Conservation (phyloP, 2,797 vertebrate species). For the Lacerta bilineata region DNA sequence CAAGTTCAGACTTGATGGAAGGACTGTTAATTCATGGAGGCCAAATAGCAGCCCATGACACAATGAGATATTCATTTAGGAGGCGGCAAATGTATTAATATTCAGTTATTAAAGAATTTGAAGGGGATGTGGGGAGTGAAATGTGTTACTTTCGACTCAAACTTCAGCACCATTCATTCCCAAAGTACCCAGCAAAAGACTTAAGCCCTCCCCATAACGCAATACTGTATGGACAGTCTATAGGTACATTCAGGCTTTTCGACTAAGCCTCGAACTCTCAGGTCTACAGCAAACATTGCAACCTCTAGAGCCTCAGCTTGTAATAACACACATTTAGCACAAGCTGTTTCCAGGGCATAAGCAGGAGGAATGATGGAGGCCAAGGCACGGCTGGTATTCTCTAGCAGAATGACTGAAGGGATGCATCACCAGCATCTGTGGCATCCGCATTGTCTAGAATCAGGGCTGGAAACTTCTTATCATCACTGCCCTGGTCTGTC, state of each 20-base stretch:
- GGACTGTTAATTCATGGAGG: neutral
- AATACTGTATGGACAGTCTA: neutral
- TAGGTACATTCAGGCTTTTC: slow-evolving; percentile 15
- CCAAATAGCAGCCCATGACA: neutral
- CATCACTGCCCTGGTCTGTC: neutral
- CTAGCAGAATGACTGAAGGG: neutral
- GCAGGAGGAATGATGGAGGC: neutral
- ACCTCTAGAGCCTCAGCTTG: neutral
- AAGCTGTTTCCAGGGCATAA: neutral
- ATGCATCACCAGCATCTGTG: neutral
- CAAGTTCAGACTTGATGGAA: neutral
- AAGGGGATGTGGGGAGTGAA: neutral
- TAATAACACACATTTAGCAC: slow-evolving; percentile 10
- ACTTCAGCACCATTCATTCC: slow-evolving; percentile 22
- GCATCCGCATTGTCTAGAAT: neutral
- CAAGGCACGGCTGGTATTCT: slow-evolving; percentile 22
- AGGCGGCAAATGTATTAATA: neutral
- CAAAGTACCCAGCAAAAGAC: neutral
- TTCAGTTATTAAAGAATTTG: neutral
- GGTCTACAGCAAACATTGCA: slow-evolving; percentile 12
- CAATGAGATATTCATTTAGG: neutral
- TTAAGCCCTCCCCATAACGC: neutral
- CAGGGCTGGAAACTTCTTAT: neutral
- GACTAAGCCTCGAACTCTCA: neutral
- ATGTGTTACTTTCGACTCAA: neutral